Evolutionary conservation across 1,140 invertebrate genomes (phyloP).

Genomic region (Drosophila dunni): DNA sequence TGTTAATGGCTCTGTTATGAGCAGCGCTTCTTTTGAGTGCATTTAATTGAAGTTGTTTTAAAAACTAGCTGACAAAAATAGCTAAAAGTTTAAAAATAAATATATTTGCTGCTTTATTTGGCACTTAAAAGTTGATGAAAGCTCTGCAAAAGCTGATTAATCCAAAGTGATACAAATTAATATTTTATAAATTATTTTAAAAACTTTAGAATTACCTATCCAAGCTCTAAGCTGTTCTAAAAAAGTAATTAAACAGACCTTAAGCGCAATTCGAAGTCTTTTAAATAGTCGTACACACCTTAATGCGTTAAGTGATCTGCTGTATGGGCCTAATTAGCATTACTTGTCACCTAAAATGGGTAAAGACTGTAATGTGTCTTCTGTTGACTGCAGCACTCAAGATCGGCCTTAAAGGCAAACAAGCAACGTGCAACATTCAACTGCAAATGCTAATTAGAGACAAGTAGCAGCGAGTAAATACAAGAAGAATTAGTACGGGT

Average conservation of each 20-base stretch:
- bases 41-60: too few species aligned
- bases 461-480: conserved; percentile 1
- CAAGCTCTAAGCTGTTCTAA: background rate
- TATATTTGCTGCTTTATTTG: too few species aligned
- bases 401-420: background rate
- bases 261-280: background rate
- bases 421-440: conserved; percentile 13
- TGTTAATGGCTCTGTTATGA: background rate
- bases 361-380: conserved; percentile 3
- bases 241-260: background rate
- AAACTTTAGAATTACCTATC: too few species aligned
- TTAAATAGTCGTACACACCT: background rate
- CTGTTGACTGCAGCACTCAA: background rate
- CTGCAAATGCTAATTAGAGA: conserved; percentile 67
- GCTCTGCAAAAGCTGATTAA: too few species aligned
- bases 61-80: too few species aligned
- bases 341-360: conserved; percentile 45
- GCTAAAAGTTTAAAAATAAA: too few species aligned
- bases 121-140: too few species aligned
- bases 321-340: conserved; percentile 39
- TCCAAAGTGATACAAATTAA: too few species aligned
- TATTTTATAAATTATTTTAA: too few species aligned
- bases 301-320: conserved; percentile 22
- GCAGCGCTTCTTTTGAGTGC: too few species aligned
- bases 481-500: too few species aligned